Evolutionary conservation across 2,888 invertebrate genomes (phyloP), one percentile per base, ranked within the genome.

Genomic region (Gasteruption jaculator): DNA sequence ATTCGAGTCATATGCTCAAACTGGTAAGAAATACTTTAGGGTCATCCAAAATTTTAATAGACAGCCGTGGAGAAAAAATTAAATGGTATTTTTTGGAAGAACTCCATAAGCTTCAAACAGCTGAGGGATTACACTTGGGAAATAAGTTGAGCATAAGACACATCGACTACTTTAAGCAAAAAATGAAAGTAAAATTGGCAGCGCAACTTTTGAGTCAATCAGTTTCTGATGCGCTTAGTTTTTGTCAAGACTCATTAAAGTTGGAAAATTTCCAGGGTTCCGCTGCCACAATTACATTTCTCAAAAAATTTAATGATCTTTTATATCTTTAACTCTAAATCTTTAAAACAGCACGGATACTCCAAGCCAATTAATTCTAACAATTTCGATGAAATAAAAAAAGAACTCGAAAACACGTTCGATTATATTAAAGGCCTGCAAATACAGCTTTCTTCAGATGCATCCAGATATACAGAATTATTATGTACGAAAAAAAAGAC

Each of bases 1-100:
- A 48, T 31, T 24, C 50, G 4, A 48, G 54, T 37, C 57, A 61
- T 30, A 58, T 57, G 57, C 6, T 56, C 1, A 61, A 60, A 43
- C 26, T 58, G 7, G 38, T 61, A 6, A 43, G 55, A 11, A 61
- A 60, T 40, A 42, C 49, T 10, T 44, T 58, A 14, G 57, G 52
- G 2, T 56, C 56, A 10, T 30, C 37, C 16, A 43, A 50, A 38
- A 22, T 41, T 31, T 33, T 49, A 22, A 12, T 27, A 3, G 42
- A 53, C 41, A 18, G 21, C 18, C 20, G 38, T 11, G 29, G 22
- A 6, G 26, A 42, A 33, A 4, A 8, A 10, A 50, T 56, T 8
- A 30, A 39, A 22, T 53, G 53, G 47, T n/a, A 26, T 7, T 45
- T 36, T 22, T 37, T 56, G 4, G 26, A 32, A 11, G 11, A 32